Evolutionary conservation across 2,888 invertebrate genomes (phyloP).

Genomic region (Ectropis crepuscularia): DNA sequence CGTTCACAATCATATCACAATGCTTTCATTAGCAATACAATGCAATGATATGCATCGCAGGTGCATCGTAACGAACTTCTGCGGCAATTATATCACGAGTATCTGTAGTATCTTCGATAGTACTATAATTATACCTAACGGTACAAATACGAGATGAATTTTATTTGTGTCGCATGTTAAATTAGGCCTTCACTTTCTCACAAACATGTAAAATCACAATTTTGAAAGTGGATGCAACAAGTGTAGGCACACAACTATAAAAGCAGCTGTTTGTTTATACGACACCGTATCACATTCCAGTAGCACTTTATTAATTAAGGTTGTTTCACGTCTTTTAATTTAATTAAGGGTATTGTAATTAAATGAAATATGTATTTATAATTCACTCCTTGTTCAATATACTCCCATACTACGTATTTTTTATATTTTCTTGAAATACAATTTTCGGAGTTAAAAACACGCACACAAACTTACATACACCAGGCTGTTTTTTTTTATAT

Average conservation of each 20-base stretch:
- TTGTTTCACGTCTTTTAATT: conserved; percentile 28
- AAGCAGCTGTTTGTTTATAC: conserved; percentile 41
- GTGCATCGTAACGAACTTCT: conserved; percentile 76
- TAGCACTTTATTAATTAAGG: conserved; percentile 20
- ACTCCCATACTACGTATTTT: too few relatives aligned
- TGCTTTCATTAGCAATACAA: conserved; percentile 47
- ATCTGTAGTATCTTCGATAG: conserved; percentile 55
- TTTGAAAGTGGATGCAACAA: conserved; percentile 78
- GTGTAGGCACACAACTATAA: conserved; percentile 59
- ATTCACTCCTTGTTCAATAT: too few relatives aligned
- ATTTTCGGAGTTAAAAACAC: too few relatives aligned
- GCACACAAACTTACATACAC: too few relatives aligned
- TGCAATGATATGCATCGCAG: conserved; percentile 70
- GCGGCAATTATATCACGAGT: conserved; percentile 55
- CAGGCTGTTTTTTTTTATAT: too few relatives aligned
- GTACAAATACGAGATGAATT: conserved; percentile 68
- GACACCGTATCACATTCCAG: conserved; percentile 31
- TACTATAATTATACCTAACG: conserved; percentile 62
- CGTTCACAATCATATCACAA: conserved; percentile 60
- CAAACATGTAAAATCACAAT: conserved; percentile 68
- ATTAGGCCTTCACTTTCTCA: conserved; percentile 72
- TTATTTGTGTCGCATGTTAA: conserved; percentile 55
- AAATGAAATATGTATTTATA: too few relatives aligned
- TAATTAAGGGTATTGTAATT: conserved; percentile 15
- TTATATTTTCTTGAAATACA: too few relatives aligned